Base-by-base conservation (phyloP, 2,797 vertebrate genomes). In the Diglossa cyanea region DNA sequence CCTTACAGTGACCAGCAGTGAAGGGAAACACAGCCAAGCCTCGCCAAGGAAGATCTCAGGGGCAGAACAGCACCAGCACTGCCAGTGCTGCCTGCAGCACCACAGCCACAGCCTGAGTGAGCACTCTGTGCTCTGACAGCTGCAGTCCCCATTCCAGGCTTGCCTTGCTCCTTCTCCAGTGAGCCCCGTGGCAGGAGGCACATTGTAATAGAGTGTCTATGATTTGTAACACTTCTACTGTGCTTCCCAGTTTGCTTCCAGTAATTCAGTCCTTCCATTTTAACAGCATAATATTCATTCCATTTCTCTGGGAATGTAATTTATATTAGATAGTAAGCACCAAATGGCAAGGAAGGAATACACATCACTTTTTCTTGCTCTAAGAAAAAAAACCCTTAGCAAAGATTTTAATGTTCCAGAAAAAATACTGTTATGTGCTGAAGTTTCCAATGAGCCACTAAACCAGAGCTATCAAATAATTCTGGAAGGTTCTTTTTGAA, bases 321-420 rank as follows among this genome's bases (percentile, higher is more conserved):
- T 94, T 62, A 31, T 60, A 57, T 77, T 88, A 74, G 24, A 88
- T 24, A 88, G 82, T 75, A 79, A 93, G 75, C n/a, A 93, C n/a
- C 61, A 82, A 95, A 83, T 63, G 73, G 35, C 45, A 86, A 86
- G 68, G 68, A 93, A 95, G 71, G 42, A 89, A 82, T 37, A 73
- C 44, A 45, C 21, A 77, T 33, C 37, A 28, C 18, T 45, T 76
- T 75, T 87, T 58, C 53, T 57, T 37, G 33, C 83, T 48, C 2
- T 37, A 39, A 74, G 44, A 26, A 60, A 58, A 72, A 58, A 55
- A 44, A 2, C 0, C 1, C 40, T 58, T 33, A 92, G 73, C 12
- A 74, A 94, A 80, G 50, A 92, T 84, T 44, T 90, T 80, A 92
- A 71, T 33, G 58, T 84, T 88, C 50, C 65, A 91, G 61, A 82